Evolutionary conservation across 1,140 invertebrate genomes (phyloP), one percentile per base, ranked within the genome.

Genomic region (Neotoxoptera formosana): DNA sequence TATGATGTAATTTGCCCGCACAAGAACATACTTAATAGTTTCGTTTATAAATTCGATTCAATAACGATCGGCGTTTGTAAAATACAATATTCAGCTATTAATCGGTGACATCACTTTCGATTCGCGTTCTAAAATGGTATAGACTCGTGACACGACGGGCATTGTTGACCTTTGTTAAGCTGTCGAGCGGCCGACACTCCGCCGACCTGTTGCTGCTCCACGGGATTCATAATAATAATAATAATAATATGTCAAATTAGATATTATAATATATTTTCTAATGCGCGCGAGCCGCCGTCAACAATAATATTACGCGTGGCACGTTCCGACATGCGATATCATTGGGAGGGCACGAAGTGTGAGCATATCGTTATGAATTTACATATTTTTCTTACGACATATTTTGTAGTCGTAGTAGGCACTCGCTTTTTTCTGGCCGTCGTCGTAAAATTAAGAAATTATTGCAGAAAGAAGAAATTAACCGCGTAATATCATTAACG

Each of bases 321-420:
- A 83, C 20, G 34, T 41, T 23, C 34, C 60, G n/a, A n/a, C 17
- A n/a, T 41, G 41, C 1, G 4, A 41, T 67, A 67, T n/a, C n/a
- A n/a, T n/a, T 67, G 30, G 9, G 9, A 4, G 60, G 25, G 30
- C 11, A 67, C 30, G 25, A 30, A 4, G 45, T 17, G 25, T 45
- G n/a, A n/a, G 0, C 41, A 41, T 7, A n/a, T 87, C 30, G 45
- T n/a, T 48, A 21, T 87, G 45, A 87, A 87, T 87, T 47, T n/a
- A 87, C 84, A 51, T 88, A 34, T n/a, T 88, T n/a, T 88, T 51
- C 86, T 51, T 51, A 48, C 86, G n/a, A 88, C 45, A 88, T 51
- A 30, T 14, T n/a, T n/a, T n/a, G n/a, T n/a, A n/a, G 30, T 47
- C 2, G 41, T 41, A 9, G 8, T 83, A 17, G 21, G 51, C 17